Conservation (phyloP, 1,140 invertebrate genomes). For the Drosophila leontia region DNA sequence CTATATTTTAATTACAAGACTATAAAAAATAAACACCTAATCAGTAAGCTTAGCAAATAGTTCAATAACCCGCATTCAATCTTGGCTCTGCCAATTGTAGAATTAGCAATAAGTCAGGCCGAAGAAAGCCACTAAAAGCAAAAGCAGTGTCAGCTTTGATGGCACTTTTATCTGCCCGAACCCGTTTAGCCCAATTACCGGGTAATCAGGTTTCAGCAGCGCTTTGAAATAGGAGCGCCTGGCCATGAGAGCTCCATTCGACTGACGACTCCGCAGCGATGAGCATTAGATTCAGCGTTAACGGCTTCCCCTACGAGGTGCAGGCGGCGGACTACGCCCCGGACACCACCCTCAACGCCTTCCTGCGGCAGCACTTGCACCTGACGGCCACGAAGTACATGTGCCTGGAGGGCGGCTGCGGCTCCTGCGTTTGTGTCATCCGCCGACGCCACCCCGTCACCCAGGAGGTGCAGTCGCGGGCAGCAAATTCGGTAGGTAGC, state of each 20-base stretch:
- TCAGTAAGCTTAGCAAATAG: not conserved
- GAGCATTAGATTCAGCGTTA: conserved; percentile 74
- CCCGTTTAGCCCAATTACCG: conserved; percentile 52
- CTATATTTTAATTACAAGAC: not conserved
- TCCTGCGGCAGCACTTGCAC: conserved; percentile 88
- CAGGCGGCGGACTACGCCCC: conserved; percentile 59
- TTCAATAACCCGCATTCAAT: not conserved
- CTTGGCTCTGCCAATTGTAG: not conserved
- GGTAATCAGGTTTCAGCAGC: conserved; percentile 48
- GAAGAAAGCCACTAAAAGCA: not conserved
- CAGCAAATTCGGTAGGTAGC: conserved; percentile 91
- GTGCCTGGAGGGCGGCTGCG: conserved; percentile 94
- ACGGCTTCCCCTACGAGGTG: conserved; percentile 67
- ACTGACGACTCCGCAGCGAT: conserved; percentile 34
- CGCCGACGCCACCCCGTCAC: conserved; percentile 87
- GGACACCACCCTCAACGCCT: conserved; percentile 89
- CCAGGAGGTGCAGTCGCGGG: conserved; percentile 86
- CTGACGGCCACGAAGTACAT: conserved; percentile 92
- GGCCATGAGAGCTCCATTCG: conserved; percentile 23
- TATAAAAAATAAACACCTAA: not conserved
- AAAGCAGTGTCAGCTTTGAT: conserved; percentile 19
- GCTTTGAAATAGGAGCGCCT: conserved; percentile 53
- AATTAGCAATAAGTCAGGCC: not conserved
- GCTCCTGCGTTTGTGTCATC: conserved; percentile 89
- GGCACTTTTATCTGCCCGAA: conserved; percentile 6